A percentile compares a stretch with the other conserved stretches of the same genome.
phyloP scores from a whole-genome alignment of 2,888 invertebrate genomes.

The Plagodis dolabraria region DNA sequence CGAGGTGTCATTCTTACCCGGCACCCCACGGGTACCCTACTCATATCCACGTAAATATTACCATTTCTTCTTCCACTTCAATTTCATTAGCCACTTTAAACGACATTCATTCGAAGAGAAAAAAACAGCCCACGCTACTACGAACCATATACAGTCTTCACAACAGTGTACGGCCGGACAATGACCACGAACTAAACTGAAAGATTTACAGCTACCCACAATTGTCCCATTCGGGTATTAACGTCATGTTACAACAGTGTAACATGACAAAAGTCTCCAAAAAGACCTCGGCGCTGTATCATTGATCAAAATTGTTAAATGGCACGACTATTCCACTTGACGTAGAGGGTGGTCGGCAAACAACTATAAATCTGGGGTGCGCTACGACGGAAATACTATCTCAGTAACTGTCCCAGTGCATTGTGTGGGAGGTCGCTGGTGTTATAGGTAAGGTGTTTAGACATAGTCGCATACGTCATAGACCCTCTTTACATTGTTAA shows the following conservation, averaged over 20 bases:
- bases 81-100: too few species aligned
- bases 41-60: too few species aligned
- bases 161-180: too few species aligned
- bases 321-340: constrained; percentile 56
- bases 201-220: too few species aligned
- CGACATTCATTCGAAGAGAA: too few species aligned
- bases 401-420: constrained; percentile 47
- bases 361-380: constrained; percentile 65
- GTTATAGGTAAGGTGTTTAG: not conserved
- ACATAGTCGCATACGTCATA: not conserved
- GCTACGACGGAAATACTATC: constrained; percentile 57
- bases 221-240: constrained; percentile 1
- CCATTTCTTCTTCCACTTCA: too few species aligned
- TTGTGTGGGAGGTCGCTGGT: constrained; percentile 20
- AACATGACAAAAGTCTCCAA: constrained; percentile 22
- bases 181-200: too few species aligned
- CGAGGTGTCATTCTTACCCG: too few species aligned
- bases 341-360: constrained; percentile 53
- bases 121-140: too few species aligned
- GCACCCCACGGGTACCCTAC: too few species aligned
- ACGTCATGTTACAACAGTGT: constrained; percentile 9
- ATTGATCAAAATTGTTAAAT: constrained; percentile 66
- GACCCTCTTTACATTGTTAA: too few species aligned
- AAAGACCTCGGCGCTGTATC: constrained; percentile 45
- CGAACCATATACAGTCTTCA: too few species aligned